These are phyloP conservation scores for Aphis craccivora DNA, from an alignment of 1,140 invertebrate species.

Conservation along the genomic window DNA sequence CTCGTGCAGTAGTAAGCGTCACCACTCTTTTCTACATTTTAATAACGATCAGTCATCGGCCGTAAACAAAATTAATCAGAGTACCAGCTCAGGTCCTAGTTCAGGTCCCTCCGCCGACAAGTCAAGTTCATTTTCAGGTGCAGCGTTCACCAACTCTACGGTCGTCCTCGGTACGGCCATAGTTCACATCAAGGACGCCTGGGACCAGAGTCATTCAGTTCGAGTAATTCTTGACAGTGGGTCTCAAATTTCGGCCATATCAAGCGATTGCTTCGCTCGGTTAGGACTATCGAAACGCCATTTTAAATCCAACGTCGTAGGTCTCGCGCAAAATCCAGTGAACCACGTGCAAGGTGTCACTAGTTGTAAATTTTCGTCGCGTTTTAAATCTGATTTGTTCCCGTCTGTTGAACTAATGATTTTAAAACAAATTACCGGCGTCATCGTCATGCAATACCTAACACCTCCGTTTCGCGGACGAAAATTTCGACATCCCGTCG, in stretches of 20 bases:
- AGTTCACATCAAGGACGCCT: neutral
- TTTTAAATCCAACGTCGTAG: neutral
- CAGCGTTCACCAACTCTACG: neutral
- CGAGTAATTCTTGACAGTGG: neutral
- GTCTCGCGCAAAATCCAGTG: neutral
- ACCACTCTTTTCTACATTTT: neutral
- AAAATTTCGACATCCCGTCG: neutral
- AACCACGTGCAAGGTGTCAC: neutral
- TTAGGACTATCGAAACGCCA: neutral
- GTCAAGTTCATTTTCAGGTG: too few relatives aligned
- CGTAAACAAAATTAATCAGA: too few relatives aligned
- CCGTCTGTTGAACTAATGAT: neutral
- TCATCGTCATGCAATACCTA: neutral
- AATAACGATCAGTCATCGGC: too few relatives aligned
- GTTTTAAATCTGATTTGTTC: neutral
- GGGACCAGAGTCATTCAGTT: neutral
- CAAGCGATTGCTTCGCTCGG: neutral
- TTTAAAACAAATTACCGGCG: neutral
- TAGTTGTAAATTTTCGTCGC: constrained; percentile 61
- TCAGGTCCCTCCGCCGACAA: too few relatives aligned
- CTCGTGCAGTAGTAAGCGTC: neutral
- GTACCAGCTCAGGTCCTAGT: too few relatives aligned
- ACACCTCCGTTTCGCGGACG: neutral
- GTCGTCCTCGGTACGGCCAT: neutral
- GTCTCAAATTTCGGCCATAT: neutral